These are phyloP conservation scores for Corydoras sp. DNA, from an alignment of 2,113 vertebrate species.

Conservation along the genomic window DNA sequence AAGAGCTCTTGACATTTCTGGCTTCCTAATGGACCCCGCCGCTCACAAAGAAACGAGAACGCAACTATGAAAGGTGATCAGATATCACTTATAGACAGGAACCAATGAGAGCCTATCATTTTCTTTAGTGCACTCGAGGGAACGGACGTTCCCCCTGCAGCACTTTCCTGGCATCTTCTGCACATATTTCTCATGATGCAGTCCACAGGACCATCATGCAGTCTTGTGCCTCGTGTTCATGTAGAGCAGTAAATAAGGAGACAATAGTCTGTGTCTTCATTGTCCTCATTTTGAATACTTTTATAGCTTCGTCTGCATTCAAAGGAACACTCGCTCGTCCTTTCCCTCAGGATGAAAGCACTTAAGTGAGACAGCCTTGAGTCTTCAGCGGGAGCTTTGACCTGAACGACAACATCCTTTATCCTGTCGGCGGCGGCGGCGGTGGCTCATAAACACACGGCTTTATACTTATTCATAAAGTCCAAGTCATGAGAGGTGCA, in stretches of 20 bases:
- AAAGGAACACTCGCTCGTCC: too few relatives aligned
- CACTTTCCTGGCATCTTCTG: not conserved
- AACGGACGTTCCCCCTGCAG: not conserved
- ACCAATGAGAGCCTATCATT: not conserved
- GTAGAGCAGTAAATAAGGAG: constrained; percentile 3
- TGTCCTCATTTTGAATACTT: too few relatives aligned
- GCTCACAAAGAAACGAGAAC: not conserved
- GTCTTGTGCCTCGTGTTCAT: not conserved
- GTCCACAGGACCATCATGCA: not conserved
- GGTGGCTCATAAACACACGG: too few relatives aligned
- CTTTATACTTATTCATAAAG: too few relatives aligned
- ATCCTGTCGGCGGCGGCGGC: too few relatives aligned
- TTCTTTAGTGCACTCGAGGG: not conserved
- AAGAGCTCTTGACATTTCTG: not conserved
- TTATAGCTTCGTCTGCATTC: too few relatives aligned
- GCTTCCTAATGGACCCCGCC: not conserved
- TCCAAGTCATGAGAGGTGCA: too few relatives aligned
- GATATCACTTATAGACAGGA: not conserved
- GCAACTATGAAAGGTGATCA: not conserved
- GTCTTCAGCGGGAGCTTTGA: too few relatives aligned
- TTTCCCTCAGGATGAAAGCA: too few relatives aligned
- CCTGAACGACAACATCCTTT: too few relatives aligned
- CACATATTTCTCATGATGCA: too few relatives aligned
- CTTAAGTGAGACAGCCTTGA: too few relatives aligned
- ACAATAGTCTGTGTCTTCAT: constrained; percentile 6